These are phyloP conservation scores for Microchrysa polita DNA, from an alignment of 2,888 invertebrate genomes.

Conservation along the genomic window DNA sequence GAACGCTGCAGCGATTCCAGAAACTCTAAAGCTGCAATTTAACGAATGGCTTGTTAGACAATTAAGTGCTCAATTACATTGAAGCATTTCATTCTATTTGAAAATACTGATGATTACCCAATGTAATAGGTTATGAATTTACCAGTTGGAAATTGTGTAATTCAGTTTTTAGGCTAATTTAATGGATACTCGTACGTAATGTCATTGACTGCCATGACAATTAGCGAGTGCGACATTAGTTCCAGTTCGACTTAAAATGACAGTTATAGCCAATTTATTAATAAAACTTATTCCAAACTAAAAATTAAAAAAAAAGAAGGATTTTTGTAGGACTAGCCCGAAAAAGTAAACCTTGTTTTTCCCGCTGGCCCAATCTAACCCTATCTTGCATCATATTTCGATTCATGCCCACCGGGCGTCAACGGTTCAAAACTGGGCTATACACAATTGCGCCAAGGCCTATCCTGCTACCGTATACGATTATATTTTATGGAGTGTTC, in stretches of 20 bases:
- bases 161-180: no score
- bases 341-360: neutral
- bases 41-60: constrained; percentile 39
- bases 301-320: no score
- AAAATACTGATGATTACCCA: constrained; percentile 9
- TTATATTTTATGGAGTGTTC: no score
- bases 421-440: constrained; percentile 4
- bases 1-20: constrained; percentile 10
- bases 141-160: neutral
- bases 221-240: no score
- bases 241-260: no score
- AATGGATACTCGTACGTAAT: no score
- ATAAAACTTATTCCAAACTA: no score
- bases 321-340: no score
- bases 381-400: neutral
- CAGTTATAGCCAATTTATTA: no score
- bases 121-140: neutral
- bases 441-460: neutral
- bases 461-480: no score
- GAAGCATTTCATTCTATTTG: constrained; percentile 27
- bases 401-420: neutral
- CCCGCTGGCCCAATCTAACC: neutral
- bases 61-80: constrained; percentile 39
- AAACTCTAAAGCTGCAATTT: constrained; percentile 15
- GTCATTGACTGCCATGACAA: no score